These are phyloP conservation scores for Xestia xanthographa DNA, from an alignment of 2,888 invertebrate species.

Conservation along the genomic window DNA sequence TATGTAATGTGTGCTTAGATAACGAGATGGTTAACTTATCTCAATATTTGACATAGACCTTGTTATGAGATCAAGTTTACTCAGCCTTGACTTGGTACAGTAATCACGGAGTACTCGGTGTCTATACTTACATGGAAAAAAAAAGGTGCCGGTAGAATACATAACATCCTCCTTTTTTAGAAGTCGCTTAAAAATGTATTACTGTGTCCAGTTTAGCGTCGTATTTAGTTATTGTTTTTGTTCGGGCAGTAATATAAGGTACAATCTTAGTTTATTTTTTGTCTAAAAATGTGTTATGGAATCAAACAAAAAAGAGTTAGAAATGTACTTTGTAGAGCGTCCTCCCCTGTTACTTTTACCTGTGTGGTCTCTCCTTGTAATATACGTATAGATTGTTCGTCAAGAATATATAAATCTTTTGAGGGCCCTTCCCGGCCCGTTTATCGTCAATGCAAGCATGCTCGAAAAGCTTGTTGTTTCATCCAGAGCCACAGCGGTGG, in stretches of 20 bases:
- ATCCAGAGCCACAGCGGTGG: too few relatives aligned
- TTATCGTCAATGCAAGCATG: too few relatives aligned
- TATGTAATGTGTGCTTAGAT: constrained; percentile 19
- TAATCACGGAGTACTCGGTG: too few relatives aligned
- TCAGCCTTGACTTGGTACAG: too few relatives aligned
- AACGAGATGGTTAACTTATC: constrained; percentile 9
- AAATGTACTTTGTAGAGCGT: background rate
- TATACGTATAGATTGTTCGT: too few relatives aligned
- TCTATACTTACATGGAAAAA: too few relatives aligned
- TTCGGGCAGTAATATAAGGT: background rate
- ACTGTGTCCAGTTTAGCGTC: background rate
- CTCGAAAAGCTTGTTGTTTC: too few relatives aligned
- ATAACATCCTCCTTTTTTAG: background rate
- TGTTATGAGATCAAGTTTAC: constrained; percentile 5
- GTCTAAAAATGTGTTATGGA: background rate
- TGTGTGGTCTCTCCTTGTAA: too few relatives aligned
- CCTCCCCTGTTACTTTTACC: background rate
- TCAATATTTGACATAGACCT: constrained; percentile 26
- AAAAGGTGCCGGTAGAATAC: background rate
- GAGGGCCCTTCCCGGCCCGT: too few relatives aligned
- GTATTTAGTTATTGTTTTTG: background rate
- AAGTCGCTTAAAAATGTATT: background rate
- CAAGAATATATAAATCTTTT: background rate
- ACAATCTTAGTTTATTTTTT: background rate
- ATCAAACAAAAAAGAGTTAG: background rate